A percentile compares a stretch with the other conserved stretches of the same genome.
These are phyloP conservation scores for Sebastes schlegelii DNA, from an alignment of 2,113 vertebrate species.

Conservation along the genomic window DNA sequence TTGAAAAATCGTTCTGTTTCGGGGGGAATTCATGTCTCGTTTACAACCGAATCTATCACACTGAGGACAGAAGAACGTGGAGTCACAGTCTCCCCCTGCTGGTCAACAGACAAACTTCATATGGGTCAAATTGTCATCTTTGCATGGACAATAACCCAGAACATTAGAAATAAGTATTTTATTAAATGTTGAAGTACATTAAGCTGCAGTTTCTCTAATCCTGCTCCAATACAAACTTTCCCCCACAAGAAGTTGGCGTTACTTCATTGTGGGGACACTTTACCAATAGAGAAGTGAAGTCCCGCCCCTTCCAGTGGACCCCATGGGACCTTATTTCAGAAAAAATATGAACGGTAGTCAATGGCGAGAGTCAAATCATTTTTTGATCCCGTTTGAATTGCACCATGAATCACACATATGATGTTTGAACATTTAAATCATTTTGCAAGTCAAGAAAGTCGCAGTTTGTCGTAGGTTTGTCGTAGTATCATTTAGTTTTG, in stretches of 20 bases:
- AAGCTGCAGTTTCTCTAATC: not conserved
- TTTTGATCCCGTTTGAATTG: too few species aligned
- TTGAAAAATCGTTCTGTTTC: constrained; percentile 55
- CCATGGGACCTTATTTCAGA: too few species aligned
- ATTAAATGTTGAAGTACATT: not conserved
- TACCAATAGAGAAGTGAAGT: too few species aligned
- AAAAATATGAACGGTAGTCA: too few species aligned
- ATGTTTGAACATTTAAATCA: too few species aligned
- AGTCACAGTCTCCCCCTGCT: constrained; percentile 31
- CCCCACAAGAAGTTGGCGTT: not conserved
- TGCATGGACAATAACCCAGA: not conserved
- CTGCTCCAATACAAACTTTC: not conserved
- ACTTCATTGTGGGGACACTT: not conserved
- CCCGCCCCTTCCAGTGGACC: too few species aligned
- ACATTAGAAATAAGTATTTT: not conserved
- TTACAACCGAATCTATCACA: constrained; percentile 32
- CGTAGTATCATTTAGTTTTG: too few species aligned
- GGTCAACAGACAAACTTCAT: constrained; percentile 24
- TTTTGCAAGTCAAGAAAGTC: too few species aligned
- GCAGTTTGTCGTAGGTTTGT: too few species aligned
- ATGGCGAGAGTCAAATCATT: too few species aligned
- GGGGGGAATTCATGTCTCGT: constrained; percentile 20
- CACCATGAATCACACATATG: too few species aligned
- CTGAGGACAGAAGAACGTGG: not conserved
- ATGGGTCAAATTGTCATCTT: not conserved